Percentiles rank a stretch among this genome's conserved stretches.
Conservation (phyloP, 2,797 vertebrate genomes). For the Anabas testudineus region DNA sequence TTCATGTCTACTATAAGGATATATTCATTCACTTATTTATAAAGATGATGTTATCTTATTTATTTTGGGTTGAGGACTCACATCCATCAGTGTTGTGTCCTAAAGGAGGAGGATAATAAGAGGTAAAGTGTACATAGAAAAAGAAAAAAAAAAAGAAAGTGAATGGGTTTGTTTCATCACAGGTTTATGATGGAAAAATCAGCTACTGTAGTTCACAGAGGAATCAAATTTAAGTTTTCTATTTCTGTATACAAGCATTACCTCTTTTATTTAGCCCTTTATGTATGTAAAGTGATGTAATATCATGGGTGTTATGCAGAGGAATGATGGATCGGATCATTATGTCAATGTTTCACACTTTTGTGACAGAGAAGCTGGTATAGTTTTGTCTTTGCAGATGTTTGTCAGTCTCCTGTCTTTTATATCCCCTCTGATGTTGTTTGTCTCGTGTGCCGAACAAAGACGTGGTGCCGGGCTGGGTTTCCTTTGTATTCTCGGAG, state of each 20-base stretch:
- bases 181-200: slow-evolving; percentile 33
- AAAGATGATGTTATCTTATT: slow-evolving; percentile 27
- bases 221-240: slow-evolving; percentile 31
- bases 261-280: slow-evolving; percentile 63
- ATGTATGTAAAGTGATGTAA: slow-evolving; percentile 58
- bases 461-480: slow-evolving; percentile 26
- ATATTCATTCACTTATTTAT: slow-evolving; percentile 27
- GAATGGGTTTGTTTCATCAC: slow-evolving; percentile 34
- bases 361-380: slow-evolving; percentile 43
- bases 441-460: slow-evolving; percentile 62
- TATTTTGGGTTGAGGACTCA: not conserved
- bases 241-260: slow-evolving; percentile 51
- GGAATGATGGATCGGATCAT: slow-evolving; percentile 36
- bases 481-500: slow-evolving; percentile 31
- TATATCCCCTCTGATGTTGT: slow-evolving; percentile 55
- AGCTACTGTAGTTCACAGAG: slow-evolving; percentile 30
- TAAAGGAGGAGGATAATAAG: slow-evolving; percentile 14
- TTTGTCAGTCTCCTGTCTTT: slow-evolving; percentile 69
- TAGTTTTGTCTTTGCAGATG: slow-evolving; percentile 63
- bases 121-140: slow-evolving; percentile 40
- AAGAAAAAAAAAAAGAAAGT: slow-evolving; percentile 24
- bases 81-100: slow-evolving; percentile 18
- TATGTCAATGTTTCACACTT: slow-evolving; percentile 35
- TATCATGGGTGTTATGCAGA: slow-evolving; percentile 54
- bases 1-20: slow-evolving; percentile 16